Evolutionary conservation across 2,797 vertebrate genomes (phyloP).

Genomic region (Rhynchonycteris naso): DNA sequence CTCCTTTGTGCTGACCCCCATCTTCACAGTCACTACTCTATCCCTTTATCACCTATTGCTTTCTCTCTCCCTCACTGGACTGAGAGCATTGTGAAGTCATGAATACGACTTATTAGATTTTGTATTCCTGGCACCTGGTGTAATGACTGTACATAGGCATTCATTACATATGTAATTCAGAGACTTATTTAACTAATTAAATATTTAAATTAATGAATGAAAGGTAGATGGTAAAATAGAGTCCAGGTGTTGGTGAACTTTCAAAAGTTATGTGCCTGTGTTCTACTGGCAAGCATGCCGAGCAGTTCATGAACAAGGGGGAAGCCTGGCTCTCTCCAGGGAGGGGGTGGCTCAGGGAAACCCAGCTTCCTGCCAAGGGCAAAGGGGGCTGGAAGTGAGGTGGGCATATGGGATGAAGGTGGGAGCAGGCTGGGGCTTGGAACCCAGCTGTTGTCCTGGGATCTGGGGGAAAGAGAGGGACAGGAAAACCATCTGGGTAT

Average conservation of each 20-base stretch:
- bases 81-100: not conserved
- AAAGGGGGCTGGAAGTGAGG: not conserved
- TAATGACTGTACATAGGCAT: not conserved
- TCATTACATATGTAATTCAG: conserved; percentile 18
- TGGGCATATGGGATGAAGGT: not conserved
- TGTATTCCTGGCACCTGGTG: not conserved
- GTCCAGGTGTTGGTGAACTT: not conserved
- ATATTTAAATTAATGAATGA: not conserved
- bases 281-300: not conserved
- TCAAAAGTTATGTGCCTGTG: not conserved
- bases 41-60: not conserved
- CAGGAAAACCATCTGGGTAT: not conserved
- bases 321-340: not conserved
- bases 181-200: not conserved
- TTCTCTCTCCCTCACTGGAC: not conserved
- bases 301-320: not conserved
- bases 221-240: not conserved
- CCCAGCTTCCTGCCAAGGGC: not conserved
- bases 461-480: not conserved
- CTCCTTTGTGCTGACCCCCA: not conserved
- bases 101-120: not conserved
- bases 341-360: not conserved
- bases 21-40: not conserved
- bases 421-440: not conserved
- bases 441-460: not conserved